Conservation (phyloP, 2,797 vertebrate species). For the Myotis myotis region DNA sequence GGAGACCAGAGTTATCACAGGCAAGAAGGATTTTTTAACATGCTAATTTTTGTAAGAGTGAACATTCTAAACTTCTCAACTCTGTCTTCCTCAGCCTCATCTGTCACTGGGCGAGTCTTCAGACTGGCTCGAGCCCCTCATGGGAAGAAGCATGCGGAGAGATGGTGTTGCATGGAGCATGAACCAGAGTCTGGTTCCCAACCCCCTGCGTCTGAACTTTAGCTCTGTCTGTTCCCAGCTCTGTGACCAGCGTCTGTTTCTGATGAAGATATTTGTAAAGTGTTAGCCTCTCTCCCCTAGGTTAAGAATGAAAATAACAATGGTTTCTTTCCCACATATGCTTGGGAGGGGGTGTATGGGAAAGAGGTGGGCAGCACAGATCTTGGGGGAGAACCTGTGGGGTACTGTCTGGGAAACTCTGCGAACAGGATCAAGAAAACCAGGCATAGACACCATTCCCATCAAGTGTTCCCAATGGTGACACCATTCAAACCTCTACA, state of each 20-base stretch:
- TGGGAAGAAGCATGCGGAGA: neutral
- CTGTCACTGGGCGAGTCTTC: neutral
- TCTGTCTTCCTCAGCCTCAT: neutral
- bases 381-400: neutral
- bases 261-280: neutral
- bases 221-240: neutral
- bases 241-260: neutral
- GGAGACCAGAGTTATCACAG: neutral
- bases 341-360: neutral
- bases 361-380: neutral
- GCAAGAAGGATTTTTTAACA: neutral
- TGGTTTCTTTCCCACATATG: neutral
- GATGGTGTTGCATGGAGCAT: rapidly evolving
- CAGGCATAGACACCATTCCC: neutral
- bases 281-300: neutral
- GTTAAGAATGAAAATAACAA: neutral
- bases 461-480: neutral
- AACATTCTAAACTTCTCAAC: neutral
- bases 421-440: neutral
- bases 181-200: neutral
- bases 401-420: neutral
- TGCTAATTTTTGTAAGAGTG: neutral
- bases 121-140: neutral
- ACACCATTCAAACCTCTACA: neutral
- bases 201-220: neutral